These are phyloP conservation scores for Folsomia candida DNA, from an alignment of 2,888 invertebrate genomes.

Conservation along the genomic window DNA sequence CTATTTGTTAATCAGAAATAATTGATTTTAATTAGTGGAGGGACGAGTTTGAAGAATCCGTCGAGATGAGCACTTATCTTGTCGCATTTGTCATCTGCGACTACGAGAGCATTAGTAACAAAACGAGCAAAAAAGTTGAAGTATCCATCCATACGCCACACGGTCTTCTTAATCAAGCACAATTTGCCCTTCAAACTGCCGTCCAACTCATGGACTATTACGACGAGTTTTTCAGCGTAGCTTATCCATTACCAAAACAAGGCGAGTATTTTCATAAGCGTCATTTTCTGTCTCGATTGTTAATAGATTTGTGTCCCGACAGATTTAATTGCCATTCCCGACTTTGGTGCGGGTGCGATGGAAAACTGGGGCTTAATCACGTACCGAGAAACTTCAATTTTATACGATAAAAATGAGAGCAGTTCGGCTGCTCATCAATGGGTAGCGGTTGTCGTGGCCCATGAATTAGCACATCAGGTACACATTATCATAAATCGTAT, in stretches of 20 bases:
- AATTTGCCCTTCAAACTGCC: constrained; percentile 89
- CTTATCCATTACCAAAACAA: constrained; percentile 93
- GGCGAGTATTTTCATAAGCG: constrained; percentile 96
- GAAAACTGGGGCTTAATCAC: constrained; percentile 93
- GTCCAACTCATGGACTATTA: constrained; percentile 88
- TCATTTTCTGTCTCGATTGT: too few species aligned
- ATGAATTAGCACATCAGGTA: constrained; percentile 75
- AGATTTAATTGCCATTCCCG: not conserved
- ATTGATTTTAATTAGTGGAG: constrained; percentile 61
- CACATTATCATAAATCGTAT: too few species aligned
- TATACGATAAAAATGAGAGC: constrained; percentile 79
- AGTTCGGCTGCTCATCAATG: constrained; percentile 66
- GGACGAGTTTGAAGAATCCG: constrained; percentile 79
- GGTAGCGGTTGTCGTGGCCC: constrained; percentile 66
- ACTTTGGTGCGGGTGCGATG: constrained; percentile 57
- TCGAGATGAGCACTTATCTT: constrained; percentile 75
- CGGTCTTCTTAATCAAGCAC: constrained; percentile 86
- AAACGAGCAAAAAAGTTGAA: constrained; percentile 72
- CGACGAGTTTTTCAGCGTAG: constrained; percentile 89
- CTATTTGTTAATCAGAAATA: constrained; percentile 53
- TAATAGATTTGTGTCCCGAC: too few species aligned
- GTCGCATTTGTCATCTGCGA: constrained; percentile 93
- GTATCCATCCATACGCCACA: constrained; percentile 82
- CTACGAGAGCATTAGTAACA: constrained; percentile 86
- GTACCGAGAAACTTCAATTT: constrained; percentile 83